phyloP scores from a whole-genome alignment of 2,113 vertebrate species.

The Trinectes maculatus region DNA sequence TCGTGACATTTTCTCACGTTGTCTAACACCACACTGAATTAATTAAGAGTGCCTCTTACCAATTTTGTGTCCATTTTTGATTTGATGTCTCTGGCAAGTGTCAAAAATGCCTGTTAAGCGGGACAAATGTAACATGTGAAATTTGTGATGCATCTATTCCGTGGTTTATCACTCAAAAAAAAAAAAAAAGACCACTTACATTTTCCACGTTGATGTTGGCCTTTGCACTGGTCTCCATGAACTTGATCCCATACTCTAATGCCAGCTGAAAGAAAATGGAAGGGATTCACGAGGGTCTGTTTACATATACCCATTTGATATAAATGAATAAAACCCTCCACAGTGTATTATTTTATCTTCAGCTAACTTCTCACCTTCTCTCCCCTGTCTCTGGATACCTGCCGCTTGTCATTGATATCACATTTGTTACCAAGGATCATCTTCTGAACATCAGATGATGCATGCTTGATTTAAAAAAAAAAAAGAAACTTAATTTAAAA shows the following conservation, averaged over 20 bases:
- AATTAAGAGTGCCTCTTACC: constrained; percentile 83
- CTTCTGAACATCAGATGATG: constrained; percentile 96
- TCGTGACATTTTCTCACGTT: not conserved
- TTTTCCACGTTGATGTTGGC: constrained; percentile 98
- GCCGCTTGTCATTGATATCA: constrained; percentile 96
- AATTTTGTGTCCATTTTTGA: constrained; percentile 99
- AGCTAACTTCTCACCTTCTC: constrained; percentile 86
- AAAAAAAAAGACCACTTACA: constrained; percentile 78
- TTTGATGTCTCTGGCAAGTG: constrained; percentile 99
- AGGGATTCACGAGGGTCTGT: not conserved
- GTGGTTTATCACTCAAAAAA: not conserved
- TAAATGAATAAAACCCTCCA: not conserved
- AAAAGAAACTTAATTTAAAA: not conserved
- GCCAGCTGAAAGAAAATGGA: constrained; percentile 84
- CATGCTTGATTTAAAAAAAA: constrained; percentile 86
- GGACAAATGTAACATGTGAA: constrained; percentile 2
- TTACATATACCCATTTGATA: not conserved
- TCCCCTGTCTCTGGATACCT: constrained; percentile 94
- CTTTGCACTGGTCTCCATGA: constrained; percentile 99
- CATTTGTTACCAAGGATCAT: constrained; percentile 99
- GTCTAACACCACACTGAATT: too few relatives aligned
- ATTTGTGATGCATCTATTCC: not conserved
- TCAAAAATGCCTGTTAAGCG: constrained; percentile 90
- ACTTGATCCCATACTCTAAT: constrained; percentile 94
- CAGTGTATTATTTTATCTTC: not conserved